Evolutionary conservation across 2,888 invertebrate species (phyloP), one percentile per base, ranked within the genome.

Genomic region (Callimorpha dominula): DNA sequence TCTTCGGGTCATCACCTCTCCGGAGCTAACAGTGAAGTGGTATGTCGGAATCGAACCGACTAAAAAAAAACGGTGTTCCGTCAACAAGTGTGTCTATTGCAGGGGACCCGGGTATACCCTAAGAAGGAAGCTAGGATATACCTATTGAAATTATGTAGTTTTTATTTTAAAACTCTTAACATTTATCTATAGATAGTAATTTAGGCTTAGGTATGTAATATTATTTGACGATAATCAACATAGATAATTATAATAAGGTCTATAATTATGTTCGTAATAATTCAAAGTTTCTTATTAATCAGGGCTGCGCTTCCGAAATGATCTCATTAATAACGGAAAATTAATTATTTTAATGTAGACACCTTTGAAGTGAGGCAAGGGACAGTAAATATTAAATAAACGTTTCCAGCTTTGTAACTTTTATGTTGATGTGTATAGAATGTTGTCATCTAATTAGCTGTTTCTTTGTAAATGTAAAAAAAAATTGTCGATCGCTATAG

Each of bases 271-370:
- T 75, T 81, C 78, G 79, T 83, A 83, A 85, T 82, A 83, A 85
- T 82, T 82, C 76, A 70, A 80, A 86, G 82, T 78, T 84, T 85
- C 77, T 76, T 77, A 81, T 81, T 85, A 86, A 85, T 85, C 85
- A 83, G 76, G 75, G 78, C 77, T 80, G 79, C 75, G 81, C 78
- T 82, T 78, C 73, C 73, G 68, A 85, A 86, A 82, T 85, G 77
- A 85, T 87, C 80, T 85, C 79, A 86, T 86, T 87, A 85, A 81
- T 86, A 83, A 85, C 80, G 80, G 81, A 83, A 83, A 86, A 85
- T 85, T 86, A 87, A 86, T 87, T 85, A 86, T 85, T 79, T 78
- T 76, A 82, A 83, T 83, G 81, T 80, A 60, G 68, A 85, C 80
- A 83, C 85, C 87, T 86, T 87, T 87, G 87, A 87, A 86, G 85